phyloP scores from a whole-genome alignment of 2,797 vertebrate genomes.

The Rhinella marina region DNA sequence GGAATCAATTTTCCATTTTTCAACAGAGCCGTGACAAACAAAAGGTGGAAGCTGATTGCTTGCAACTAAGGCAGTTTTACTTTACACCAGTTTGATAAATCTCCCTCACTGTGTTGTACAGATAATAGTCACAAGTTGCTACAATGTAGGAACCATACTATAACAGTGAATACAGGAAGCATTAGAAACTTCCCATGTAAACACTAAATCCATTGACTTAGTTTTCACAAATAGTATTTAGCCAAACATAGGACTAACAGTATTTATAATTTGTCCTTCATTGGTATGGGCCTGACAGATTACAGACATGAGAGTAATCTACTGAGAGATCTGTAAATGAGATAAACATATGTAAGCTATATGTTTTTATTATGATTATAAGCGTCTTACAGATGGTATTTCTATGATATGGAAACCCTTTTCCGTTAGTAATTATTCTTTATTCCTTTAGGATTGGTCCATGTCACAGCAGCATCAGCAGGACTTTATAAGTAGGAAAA shows the following conservation, averaged over 20 bases:
- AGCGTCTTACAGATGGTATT: conserved; percentile 8
- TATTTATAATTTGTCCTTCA: neutral
- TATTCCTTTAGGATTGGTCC: conserved; percentile 7
- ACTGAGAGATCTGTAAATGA: conserved; percentile 6
- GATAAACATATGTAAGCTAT: conserved; percentile 1
- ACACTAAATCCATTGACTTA: neutral
- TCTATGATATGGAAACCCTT: conserved; percentile 5
- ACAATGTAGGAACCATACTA: neutral
- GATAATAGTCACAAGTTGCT: neutral
- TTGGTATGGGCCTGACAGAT: neutral
- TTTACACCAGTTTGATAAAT: too few species aligned
- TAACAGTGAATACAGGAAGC: neutral
- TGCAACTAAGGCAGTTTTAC: too few species aligned
- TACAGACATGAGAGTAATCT: neutral
- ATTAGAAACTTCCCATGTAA: neutral
- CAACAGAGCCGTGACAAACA: too few species aligned
- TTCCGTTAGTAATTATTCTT: conserved; percentile 7
- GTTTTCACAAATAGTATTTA: neutral
- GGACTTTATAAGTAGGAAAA: neutral
- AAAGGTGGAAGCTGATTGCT: too few species aligned
- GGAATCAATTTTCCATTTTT: too few species aligned
- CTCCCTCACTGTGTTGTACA: neutral
- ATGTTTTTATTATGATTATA: neutral
- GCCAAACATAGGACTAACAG: neutral
- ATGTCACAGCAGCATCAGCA: neutral